Evolutionary conservation across 2,113 vertebrate species (phyloP).

Genomic region (Ia io): DNA sequence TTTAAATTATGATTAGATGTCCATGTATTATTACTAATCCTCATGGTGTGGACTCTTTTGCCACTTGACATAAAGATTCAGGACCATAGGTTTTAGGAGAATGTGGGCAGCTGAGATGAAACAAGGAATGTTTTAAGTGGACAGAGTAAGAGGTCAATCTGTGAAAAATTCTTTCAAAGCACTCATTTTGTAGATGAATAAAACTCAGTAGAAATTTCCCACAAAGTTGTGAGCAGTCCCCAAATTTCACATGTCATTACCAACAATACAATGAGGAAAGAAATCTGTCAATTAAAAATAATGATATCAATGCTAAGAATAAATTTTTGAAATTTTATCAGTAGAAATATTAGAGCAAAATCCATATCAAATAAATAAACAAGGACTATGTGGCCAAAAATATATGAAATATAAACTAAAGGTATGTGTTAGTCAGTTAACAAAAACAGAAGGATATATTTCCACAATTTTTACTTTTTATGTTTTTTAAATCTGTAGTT

Average conservation of each 20-base stretch:
- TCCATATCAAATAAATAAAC: neutral
- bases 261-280: neutral
- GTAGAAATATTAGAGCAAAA: neutral
- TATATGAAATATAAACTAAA: neutral
- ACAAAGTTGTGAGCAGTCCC: neutral
- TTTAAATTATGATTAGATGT: neutral
- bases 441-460: neutral
- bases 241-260: neutral
- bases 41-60: neutral
- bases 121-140: neutral
- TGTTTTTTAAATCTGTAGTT: neutral
- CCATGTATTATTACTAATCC: neutral
- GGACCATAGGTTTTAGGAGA: neutral
- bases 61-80: neutral
- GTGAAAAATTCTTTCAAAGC: neutral
- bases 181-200: neutral
- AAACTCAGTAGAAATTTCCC: neutral
- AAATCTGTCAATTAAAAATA: neutral
- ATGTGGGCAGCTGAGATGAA: neutral
- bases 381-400: neutral
- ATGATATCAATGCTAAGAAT: neutral
- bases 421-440: neutral
- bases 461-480: neutral
- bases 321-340: neutral
- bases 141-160: neutral